These are phyloP conservation scores for Xestia xanthographa DNA, from an alignment of 2,888 invertebrate genomes.

Conservation along the genomic window DNA sequence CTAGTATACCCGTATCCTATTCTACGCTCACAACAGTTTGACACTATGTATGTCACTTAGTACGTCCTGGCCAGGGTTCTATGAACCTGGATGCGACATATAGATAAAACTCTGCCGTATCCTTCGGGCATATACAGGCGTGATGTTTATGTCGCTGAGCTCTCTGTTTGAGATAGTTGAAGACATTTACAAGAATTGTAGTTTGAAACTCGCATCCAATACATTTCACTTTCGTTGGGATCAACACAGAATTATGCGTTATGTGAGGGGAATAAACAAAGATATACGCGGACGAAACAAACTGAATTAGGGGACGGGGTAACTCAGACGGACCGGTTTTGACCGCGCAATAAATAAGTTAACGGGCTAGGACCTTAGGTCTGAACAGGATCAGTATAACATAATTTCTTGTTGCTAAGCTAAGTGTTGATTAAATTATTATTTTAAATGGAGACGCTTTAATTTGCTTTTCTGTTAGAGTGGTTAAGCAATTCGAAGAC, in stretches of 20 bases:
- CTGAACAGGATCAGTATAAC: neutral
- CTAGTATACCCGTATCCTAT: too few species aligned
- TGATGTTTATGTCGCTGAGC: neutral
- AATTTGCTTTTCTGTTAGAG: neutral
- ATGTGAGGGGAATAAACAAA: conserved; percentile 64
- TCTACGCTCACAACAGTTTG: too few species aligned
- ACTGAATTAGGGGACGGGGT: conserved; percentile 10
- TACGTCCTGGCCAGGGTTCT: too few species aligned
- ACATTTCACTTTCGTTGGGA: conserved; percentile 56
- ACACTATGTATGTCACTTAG: too few species aligned
- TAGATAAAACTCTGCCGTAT: too few species aligned
- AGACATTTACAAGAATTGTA: conserved; percentile 29
- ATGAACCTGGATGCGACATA: too few species aligned
- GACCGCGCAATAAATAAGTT: neutral
- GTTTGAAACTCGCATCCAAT: conserved; percentile 39
- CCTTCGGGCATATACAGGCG: neutral
- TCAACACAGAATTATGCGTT: conserved; percentile 52
- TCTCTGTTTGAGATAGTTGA: neutral
- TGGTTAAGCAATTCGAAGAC: neutral
- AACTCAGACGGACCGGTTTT: conserved; percentile 41
- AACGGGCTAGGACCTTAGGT: neutral
- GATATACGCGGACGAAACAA: conserved; percentile 53
- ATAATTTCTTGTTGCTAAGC: neutral
- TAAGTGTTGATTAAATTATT: neutral
- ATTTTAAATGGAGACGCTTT: neutral